phyloP scores from a whole-genome alignment of 1,140 invertebrate genomes.

The Sminthurides bifidus region DNA sequence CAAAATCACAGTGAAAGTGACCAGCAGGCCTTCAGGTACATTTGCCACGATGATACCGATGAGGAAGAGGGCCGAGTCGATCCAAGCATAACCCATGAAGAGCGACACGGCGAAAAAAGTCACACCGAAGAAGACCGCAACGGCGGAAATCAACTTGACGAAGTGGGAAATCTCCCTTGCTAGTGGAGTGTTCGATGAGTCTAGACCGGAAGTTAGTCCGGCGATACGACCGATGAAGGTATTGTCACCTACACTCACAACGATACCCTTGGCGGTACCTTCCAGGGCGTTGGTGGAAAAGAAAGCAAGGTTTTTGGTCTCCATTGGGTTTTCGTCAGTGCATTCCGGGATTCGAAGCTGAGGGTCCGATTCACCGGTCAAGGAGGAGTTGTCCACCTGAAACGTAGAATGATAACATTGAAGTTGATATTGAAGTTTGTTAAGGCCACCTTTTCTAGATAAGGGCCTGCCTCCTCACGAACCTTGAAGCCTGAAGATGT shows the following conservation, averaged over 20 bases:
- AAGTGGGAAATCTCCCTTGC: constrained; percentile 72
- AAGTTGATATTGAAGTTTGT: too few relatives aligned
- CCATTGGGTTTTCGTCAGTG: constrained; percentile 40
- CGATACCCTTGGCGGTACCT: constrained; percentile 58
- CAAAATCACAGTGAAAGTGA: constrained; percentile 65
- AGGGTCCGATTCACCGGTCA: constrained; percentile 51
- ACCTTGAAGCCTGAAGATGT: constrained; percentile 36
- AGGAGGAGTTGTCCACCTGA: constrained; percentile 48
- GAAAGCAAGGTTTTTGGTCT: constrained; percentile 41
- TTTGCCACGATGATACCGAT: constrained; percentile 76
- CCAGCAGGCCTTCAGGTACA: constrained; percentile 67
- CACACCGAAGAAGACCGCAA: constrained; percentile 59
- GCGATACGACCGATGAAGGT: constrained; percentile 76
- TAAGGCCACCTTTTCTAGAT: too few relatives aligned
- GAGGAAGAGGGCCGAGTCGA: constrained; percentile 65
- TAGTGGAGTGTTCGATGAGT: constrained; percentile 63
- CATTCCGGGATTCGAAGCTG: constrained; percentile 42
- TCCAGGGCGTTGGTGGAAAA: constrained; percentile 42
- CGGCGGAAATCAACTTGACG: constrained; percentile 62
- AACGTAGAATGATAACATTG: constrained; percentile 42
- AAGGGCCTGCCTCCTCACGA: too few relatives aligned
- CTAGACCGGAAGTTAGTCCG: constrained; percentile 58
- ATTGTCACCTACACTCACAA: constrained; percentile 63
- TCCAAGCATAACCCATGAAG: constrained; percentile 49
- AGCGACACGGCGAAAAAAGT: constrained; percentile 62